Base-by-base conservation (phyloP, 2,797 vertebrate genomes). In the Cetoscarus ocellatus region DNA sequence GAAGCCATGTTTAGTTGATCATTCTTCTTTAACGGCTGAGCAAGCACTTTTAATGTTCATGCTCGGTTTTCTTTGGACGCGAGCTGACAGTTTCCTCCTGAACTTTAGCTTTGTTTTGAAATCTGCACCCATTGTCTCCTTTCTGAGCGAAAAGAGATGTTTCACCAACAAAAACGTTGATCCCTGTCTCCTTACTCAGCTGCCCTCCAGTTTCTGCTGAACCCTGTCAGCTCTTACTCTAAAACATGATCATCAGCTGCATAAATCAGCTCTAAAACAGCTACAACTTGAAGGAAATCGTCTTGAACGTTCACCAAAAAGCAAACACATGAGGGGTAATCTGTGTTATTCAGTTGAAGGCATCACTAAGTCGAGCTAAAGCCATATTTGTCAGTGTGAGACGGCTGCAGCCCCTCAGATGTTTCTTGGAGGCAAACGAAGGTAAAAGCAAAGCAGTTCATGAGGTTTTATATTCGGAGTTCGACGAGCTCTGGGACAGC, bases 381-480 rank as follows among this genome's bases (percentile, higher is more conserved):
- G 11, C 13, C 1, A 15, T 7, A 6, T 44, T 13, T 14, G 43
- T 14, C 43, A 15, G 13, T 13, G 12, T 6, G 14, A 44, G 43
- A 62, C 43, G 7, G 8, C 18, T 35, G 52, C 52, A 27, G 47
- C 44, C 14, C 34, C 63, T 53, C 9, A 15, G 56, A 58, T 4
- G 64, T 10, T n/a, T 17, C 48, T 14, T 3, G 38, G 55, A 61
- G 79, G 73, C 44, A 19, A 75, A 56, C 7, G 44, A 53, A n/a
- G 61, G 65, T 17, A 15, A 50, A 66, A 42, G 67, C 65, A 19
- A 14, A 83, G 73, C 60, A 2, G 93, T 91, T 93, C 89, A 77
- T 83, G 88, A 94, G 93, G 94, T 93, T 95, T 95, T 77, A 92
- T 90, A 88, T 93, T 93, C 90, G 84, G 88, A 92, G 91, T 90